A percentile compares a stretch with the other conserved stretches of the same genome.
These are phyloP conservation scores for Acanthaster planci DNA, from an alignment of 35 echinoderm and acorn worm species.

Conservation along the genomic window DNA sequence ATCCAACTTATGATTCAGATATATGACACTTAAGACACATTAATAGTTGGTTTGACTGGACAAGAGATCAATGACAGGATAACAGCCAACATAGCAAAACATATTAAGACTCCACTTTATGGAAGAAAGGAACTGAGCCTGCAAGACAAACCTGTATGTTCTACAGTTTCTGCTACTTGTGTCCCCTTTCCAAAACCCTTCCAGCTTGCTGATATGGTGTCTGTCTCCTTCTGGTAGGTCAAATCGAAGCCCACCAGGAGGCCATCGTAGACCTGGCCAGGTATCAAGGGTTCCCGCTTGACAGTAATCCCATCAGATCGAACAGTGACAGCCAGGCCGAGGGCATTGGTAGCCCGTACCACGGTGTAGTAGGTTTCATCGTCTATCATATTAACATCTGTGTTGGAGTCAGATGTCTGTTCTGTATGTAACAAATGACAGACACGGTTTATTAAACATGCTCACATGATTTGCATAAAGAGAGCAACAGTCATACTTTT, in stretches of 20 bases:
- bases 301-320: slow-evolving; percentile 40
- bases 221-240: slow-evolving; percentile 4
- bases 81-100: neutral
- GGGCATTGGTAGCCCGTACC: slow-evolving; percentile 34
- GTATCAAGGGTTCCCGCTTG: slow-evolving; percentile 41
- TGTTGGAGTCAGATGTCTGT: slow-evolving; percentile 1
- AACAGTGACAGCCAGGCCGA: neutral
- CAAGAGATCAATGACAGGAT: too few relatives aligned
- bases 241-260: slow-evolving; percentile 24
- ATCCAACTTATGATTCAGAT: too few relatives aligned
- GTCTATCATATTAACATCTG: slow-evolving; percentile 6
- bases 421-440: neutral
- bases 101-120: neutral
- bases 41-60: too few relatives aligned
- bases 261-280: slow-evolving; percentile 42
- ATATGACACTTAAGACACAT: too few relatives aligned
- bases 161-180: neutral
- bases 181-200: slow-evolving; percentile 18
- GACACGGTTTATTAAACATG: too few relatives aligned
- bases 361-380: slow-evolving; percentile 40
- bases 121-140: neutral
- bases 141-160: neutral
- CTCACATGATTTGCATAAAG: too few relatives aligned
- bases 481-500: too few relatives aligned
- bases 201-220: slow-evolving; percentile 18